Conservation (phyloP, 2,888 invertebrate species). For the Acheta domesticus region DNA sequence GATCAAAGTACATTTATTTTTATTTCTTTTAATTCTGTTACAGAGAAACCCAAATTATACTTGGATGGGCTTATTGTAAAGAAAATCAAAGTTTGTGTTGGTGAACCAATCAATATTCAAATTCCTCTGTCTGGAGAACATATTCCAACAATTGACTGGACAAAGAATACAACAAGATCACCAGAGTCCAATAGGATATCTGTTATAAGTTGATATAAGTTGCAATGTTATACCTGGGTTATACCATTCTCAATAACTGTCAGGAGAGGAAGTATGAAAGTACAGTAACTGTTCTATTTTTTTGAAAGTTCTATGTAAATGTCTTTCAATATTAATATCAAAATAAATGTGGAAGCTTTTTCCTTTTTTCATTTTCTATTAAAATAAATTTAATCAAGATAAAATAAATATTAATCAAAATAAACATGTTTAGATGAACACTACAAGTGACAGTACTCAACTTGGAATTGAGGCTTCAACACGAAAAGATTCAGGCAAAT, state of each 20-base stretch:
- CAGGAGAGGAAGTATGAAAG: no score
- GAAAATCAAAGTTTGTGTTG: conserved; percentile 91
- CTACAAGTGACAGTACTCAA: conserved; percentile 76
- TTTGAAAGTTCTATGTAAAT: neutral
- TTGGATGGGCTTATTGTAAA: conserved; percentile 85
- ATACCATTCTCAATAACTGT: no score
- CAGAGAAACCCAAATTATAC: conserved; percentile 87
- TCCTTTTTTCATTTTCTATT: neutral
- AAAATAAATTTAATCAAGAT: no score
- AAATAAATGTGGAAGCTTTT: neutral
- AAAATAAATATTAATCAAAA: no score
- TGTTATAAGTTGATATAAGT: no score
- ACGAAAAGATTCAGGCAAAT: conserved; percentile 82
- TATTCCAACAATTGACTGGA: conserved; percentile 87
- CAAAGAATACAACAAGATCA: conserved; percentile 63
- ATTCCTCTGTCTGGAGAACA: conserved; percentile 94
- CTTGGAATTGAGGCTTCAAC: conserved; percentile 81
- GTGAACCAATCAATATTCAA: conserved; percentile 91
- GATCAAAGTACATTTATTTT: conserved; percentile 21
- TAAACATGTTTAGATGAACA: conserved; percentile 60
- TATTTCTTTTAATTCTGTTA: conserved; percentile 37
- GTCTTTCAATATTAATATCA: neutral
- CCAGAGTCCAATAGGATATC: conserved; percentile 69
- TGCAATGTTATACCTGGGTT: no score
- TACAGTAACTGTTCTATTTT: neutral